phyloP scores from a whole-genome alignment of 1,140 invertebrate species.

The Dreissena polymorpha region DNA sequence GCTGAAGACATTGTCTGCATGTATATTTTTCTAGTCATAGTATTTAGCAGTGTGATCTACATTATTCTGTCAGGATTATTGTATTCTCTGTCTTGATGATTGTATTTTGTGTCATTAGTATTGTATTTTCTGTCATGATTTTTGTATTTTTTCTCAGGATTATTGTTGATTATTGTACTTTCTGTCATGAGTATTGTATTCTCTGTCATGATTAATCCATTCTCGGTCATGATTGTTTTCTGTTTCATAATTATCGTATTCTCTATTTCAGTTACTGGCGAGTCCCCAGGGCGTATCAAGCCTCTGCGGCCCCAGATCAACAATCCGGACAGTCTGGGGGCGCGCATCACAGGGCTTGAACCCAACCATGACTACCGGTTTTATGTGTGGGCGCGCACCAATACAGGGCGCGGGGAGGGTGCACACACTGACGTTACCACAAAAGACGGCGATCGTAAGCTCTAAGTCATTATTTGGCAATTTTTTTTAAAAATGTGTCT shows the following conservation, averaged over 20 bases:
- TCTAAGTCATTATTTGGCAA: neutral
- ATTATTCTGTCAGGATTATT: no score
- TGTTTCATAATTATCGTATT: neutral
- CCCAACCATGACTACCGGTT: slow-evolving; percentile 70
- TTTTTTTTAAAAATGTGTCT: neutral
- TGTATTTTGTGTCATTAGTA: no score
- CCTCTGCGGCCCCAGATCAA: slow-evolving; percentile 68
- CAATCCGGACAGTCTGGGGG: slow-evolving; percentile 68
- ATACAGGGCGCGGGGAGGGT: slow-evolving; percentile 63
- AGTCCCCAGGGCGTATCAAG: slow-evolving; percentile 59
- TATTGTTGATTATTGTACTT: no score
- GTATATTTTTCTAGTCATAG: no score
- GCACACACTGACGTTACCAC: slow-evolving; percentile 68
- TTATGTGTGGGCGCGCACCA: slow-evolving; percentile 73
- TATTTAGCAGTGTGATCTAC: no score
- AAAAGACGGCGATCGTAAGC: slow-evolving; percentile 47
- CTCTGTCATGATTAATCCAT: no score
- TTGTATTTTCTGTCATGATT: no score
- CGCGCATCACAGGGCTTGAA: slow-evolving; percentile 70
- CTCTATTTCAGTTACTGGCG: slow-evolving; percentile 60
- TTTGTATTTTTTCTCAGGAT: no score
- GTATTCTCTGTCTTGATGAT: no score
- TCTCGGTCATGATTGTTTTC: neutral
- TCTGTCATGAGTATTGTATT: no score
- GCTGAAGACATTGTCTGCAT: no score